Base-by-base conservation (phyloP, 2,797 vertebrate species). In the Crenuchus spilurus region DNA sequence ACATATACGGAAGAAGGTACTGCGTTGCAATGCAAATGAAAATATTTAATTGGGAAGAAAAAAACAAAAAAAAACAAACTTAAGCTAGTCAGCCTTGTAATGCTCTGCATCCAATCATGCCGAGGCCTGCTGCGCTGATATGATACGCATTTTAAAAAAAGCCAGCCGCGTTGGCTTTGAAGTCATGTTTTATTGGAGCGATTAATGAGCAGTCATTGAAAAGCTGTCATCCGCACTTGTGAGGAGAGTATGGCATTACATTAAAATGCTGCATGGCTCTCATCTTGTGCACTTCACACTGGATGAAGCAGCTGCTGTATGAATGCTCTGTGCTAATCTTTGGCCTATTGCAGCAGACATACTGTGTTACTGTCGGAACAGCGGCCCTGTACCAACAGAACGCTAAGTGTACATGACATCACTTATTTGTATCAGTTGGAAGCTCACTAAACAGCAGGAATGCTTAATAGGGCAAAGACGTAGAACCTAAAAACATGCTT, bases 201-300 rank as follows among this genome's bases (percentile, higher is more conserved):
- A 65, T 73, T 42, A 24, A 57, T 33, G 22, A 52, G 28, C 16
- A 24, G 2, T 62, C 35, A 61, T 28, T 69, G 51, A 69, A 69
- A 69, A 37, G 49, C 33, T 39, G 48, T 41, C 49, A 30, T 69
- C n/a, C 24, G 41, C 51, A 9, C 16, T 24, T 31, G 33, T 28
- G 58, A 30, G 18, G 31, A 30, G 49, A 58, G 31, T n/a, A 49
- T 9, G 39, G 33, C 48, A 26, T 52, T 41, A 52, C 48, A 26
- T 28, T 48, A 30, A 55, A 28, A 52, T 4, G 35, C 66, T 68
- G 55, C 57, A 35, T 2, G 2, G 30, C 54, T 58, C 54, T 58
- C 54, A 20, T n/a, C 54, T 58, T 16, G n/a, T 11, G 8, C 30
- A 20, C 51, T 75, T 69, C 55, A 33, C 68, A 26, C 3, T 3